phyloP scores from a whole-genome alignment of 2,888 invertebrate species.

The Microchrysa polita region DNA sequence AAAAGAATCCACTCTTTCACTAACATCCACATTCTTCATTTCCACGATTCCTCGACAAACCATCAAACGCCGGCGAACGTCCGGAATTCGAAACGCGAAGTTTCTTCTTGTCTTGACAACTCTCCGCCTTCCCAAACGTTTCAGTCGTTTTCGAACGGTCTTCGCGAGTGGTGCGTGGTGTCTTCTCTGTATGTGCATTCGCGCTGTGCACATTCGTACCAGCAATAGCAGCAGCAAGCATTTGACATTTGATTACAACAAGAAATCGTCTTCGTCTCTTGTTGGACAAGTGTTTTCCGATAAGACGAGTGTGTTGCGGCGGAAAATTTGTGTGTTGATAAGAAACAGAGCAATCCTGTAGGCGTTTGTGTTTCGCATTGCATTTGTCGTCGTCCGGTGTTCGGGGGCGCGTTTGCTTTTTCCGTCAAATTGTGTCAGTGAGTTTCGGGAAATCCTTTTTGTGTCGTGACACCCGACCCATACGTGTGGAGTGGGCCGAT shows the following conservation, averaged over 20 bases:
- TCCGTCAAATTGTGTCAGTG: background rate
- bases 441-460: slow-evolving; percentile 32
- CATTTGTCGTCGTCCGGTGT: background rate
- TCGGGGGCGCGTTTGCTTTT: too few relatives aligned
- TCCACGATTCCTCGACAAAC: background rate
- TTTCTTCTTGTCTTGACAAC: slow-evolving; percentile 30
- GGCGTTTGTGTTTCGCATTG: background rate
- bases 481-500: background rate
- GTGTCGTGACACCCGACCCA: too few relatives aligned
- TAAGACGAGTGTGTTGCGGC: slow-evolving; percentile 12
- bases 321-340: background rate
- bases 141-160: slow-evolving; percentile 36
- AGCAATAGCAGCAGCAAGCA: background rate
- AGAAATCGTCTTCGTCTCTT: too few relatives aligned
- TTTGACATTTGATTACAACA: slow-evolving; percentile 28
- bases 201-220: background rate
- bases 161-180: slow-evolving; percentile 11
- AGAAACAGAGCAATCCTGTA: background rate
- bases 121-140: slow-evolving; percentile 21
- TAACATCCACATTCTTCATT: background rate
- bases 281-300: slow-evolving; percentile 4
- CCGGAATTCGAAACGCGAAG: background rate
- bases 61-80: slow-evolving; percentile 7
- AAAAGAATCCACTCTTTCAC: background rate
- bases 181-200: too few relatives aligned